A percentile compares a stretch with the other conserved stretches of the same genome.
Conservation (phyloP, 2,113 vertebrate genomes). For the Ancistrus triradiatus region DNA sequence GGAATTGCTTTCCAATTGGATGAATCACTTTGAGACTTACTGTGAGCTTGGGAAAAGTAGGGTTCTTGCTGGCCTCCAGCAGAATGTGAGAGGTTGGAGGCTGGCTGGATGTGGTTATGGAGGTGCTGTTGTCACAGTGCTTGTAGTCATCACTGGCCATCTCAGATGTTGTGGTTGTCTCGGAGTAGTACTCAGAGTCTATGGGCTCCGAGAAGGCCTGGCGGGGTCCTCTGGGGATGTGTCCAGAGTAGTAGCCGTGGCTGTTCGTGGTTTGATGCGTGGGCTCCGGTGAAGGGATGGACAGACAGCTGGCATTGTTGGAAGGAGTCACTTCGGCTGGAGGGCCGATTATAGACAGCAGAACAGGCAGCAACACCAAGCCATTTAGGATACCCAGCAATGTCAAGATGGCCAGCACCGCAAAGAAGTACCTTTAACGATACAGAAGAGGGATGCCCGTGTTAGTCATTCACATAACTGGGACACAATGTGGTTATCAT, state of each 20-base stretch:
- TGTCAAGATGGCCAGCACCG: conserved; percentile 88
- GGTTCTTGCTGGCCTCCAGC: conserved; percentile 79
- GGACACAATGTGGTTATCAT: no score
- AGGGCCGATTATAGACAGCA: conserved; percentile 90
- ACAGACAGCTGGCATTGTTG: conserved; percentile 59
- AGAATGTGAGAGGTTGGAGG: conserved; percentile 70
- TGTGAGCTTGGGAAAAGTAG: conserved; percentile 76
- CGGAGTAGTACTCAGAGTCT: conserved; percentile 75
- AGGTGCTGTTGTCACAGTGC: conserved; percentile 62
- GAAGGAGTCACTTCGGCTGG: conserved; percentile 78
- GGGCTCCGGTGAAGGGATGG: conserved; percentile 62
- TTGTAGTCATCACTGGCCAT: conserved; percentile 66
- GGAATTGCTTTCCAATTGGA: background rate
- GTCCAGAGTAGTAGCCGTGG: conserved; percentile 71
- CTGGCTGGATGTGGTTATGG: conserved; percentile 56
- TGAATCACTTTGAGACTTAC: conserved; percentile 54
- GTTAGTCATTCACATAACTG: no score
- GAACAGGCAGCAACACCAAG: conserved; percentile 87
- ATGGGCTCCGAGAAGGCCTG: conserved; percentile 73
- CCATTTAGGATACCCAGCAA: conserved; percentile 91
- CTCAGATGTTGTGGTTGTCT: conserved; percentile 74
- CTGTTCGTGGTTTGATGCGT: conserved; percentile 69
- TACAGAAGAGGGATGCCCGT: conserved; percentile 5
- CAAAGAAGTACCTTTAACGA: conserved; percentile 88
- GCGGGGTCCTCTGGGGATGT: conserved; percentile 55